A percentile compares a stretch with the other conserved stretches of the same genome.
Conservation (phyloP, 2,888 invertebrate species). For the Xestoiulus laeticollis region DNA sequence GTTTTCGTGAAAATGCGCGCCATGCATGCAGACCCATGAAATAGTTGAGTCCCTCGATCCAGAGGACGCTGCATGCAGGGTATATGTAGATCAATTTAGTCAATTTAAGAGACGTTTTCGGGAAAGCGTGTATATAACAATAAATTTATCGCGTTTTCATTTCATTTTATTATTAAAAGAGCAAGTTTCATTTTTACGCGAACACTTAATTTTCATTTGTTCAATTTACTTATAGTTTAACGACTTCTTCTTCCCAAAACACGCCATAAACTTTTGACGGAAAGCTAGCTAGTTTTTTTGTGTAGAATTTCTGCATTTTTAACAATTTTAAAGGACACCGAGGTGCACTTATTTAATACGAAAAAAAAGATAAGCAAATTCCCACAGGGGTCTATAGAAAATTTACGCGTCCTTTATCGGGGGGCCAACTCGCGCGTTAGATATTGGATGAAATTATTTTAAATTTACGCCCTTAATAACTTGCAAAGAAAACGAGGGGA, state of each 20-base stretch:
- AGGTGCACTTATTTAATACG: constrained; percentile 14
- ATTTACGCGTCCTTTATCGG: constrained; percentile 12
- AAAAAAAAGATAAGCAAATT: constrained; percentile 5
- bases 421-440: background rate
- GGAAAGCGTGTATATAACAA: background rate
- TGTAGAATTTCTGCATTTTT: background rate
- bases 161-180: background rate
- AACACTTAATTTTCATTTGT: constrained; percentile 19
- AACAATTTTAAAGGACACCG: background rate
- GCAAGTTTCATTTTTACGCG: background rate
- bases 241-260: background rate
- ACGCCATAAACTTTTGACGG: background rate
- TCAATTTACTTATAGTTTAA: background rate
- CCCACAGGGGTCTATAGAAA: background rate
- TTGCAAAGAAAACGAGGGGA: background rate
- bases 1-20: too few species aligned
- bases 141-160: background rate
- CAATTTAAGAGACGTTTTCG: background rate
- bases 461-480: constrained; percentile 26
- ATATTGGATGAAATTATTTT: constrained; percentile 26
- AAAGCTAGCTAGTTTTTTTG: background rate
- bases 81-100: too few species aligned
- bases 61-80: too few species aligned
- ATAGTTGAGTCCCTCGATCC: too few species aligned
- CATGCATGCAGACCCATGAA: too few species aligned